Conservation (phyloP, 2,797 vertebrate species). For the Galaxias olidus region DNA sequence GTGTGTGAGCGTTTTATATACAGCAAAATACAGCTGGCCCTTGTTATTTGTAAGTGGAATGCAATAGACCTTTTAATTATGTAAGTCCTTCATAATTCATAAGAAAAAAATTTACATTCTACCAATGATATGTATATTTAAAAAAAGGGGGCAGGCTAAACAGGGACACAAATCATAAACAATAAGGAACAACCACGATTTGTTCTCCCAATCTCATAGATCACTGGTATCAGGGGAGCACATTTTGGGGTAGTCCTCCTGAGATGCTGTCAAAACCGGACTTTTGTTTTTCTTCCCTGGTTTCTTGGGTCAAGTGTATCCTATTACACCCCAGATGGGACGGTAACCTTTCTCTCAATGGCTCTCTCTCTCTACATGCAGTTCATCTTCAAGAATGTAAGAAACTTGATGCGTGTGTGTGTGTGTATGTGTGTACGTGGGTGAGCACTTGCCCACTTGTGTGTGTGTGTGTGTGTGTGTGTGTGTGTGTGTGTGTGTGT, state of each 20-base stretch:
- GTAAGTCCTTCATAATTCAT: neutral
- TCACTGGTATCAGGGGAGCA: conserved; percentile 3
- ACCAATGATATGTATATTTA: neutral
- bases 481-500: neutral
- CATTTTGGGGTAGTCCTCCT: neutral
- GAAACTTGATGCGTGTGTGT: neutral
- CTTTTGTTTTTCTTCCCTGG: conserved; percentile 13
- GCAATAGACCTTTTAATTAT: neutral
- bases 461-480: neutral
- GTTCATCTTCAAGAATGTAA: too few species aligned
- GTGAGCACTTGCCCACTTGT: too few species aligned
- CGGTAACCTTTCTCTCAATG: neutral
- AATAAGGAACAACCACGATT: conserved; percentile 12
- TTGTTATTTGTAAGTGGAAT: neutral
- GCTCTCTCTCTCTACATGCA: too few species aligned
- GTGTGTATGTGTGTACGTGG: neutral
- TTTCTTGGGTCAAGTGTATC: conserved; percentile 1
- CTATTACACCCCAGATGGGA: neutral
- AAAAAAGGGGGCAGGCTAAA: neutral
- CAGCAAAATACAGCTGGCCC: neutral
- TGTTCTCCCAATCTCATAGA: conserved; percentile 5
- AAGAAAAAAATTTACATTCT: neutral
- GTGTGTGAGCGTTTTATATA: too few species aligned
- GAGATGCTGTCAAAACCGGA: neutral
- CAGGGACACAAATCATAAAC: neutral